Evolutionary conservation across 1,140 invertebrate genomes (phyloP).

Genomic region (Tachypleus tridentatus): DNA sequence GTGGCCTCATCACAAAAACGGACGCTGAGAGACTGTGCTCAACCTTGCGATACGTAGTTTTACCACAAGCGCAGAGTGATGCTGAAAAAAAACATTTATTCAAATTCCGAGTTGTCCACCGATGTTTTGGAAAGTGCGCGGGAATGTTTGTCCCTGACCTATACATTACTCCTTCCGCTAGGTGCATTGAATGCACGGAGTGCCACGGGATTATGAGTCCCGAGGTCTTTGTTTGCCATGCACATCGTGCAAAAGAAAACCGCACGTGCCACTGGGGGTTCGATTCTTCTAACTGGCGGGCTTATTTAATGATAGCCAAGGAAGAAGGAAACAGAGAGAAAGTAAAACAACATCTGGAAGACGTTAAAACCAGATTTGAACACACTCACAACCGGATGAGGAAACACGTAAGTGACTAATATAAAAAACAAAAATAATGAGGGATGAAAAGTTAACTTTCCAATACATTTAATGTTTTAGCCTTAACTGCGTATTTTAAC

Average conservation of each 20-base stretch:
- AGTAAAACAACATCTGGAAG: no score
- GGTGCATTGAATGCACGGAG: constrained; percentile 84
- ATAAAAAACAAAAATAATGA: no score
- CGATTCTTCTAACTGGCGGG: constrained; percentile 85
- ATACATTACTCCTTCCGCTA: constrained; percentile 55
- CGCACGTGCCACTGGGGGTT: constrained; percentile 97
- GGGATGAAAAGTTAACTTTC: no score
- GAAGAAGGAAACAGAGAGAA: constrained; percentile 45
- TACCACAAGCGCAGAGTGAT: constrained; percentile 10
- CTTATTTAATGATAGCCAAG: constrained; percentile 69
- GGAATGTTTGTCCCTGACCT: constrained; percentile 73
- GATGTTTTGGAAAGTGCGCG: constrained; percentile 88
- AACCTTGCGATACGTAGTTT: constrained; percentile 48
- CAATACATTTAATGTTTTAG: no score
- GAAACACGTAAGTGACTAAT: no score
- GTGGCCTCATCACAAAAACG: constrained; percentile 92
- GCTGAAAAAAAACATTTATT: constrained; percentile 12
- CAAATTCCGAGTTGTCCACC: constrained; percentile 68
- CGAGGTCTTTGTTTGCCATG: constrained; percentile 84
- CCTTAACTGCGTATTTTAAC: no score
- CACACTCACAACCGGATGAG: no score
- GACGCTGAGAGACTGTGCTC: constrained; percentile 89
- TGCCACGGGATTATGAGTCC: constrained; percentile 77
- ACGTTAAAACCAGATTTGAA: no score
- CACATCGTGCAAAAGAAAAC: constrained; percentile 67